These are phyloP conservation scores for Cryptus armator DNA, from an alignment of 2,888 invertebrate species.

Conservation along the genomic window DNA sequence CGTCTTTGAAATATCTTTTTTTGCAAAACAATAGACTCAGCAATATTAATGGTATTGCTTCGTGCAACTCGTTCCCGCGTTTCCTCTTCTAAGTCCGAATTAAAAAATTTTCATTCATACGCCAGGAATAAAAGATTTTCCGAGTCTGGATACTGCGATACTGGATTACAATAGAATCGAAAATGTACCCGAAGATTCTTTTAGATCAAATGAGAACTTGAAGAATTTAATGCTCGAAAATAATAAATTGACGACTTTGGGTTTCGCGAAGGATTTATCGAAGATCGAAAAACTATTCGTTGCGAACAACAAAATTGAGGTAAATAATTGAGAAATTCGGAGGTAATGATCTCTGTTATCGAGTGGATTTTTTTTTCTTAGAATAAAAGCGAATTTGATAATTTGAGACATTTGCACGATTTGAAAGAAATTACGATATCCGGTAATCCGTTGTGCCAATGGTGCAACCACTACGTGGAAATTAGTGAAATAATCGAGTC, in stretches of 20 bases:
- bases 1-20: constrained; percentile 72
- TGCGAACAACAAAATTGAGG: constrained; percentile 73
- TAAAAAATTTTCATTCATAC: constrained; percentile 1
- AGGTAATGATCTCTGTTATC: not conserved
- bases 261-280: constrained; percentile 65
- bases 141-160: constrained; percentile 66
- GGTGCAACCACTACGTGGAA: constrained; percentile 21
- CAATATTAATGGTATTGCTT: constrained; percentile 70
- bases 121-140: constrained; percentile 68
- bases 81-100: not conserved
- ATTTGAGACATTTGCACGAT: constrained; percentile 42
- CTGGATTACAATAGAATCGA: constrained; percentile 74
- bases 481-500: constrained; percentile 8
- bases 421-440: constrained; percentile 63
- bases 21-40: constrained; percentile 71
- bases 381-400: constrained; percentile 21
- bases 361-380: constrained; percentile 3
- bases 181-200: constrained; percentile 59
- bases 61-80: not conserved
- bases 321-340: constrained; percentile 46
- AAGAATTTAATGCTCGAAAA: constrained; percentile 72
- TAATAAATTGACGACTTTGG: constrained; percentile 70
- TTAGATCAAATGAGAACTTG: constrained; percentile 64
- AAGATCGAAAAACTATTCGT: constrained; percentile 71
- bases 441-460: constrained; percentile 56